Evolutionary conservation across 2,113 vertebrate genomes (phyloP).

Genomic region (Equus przewalskii): DNA sequence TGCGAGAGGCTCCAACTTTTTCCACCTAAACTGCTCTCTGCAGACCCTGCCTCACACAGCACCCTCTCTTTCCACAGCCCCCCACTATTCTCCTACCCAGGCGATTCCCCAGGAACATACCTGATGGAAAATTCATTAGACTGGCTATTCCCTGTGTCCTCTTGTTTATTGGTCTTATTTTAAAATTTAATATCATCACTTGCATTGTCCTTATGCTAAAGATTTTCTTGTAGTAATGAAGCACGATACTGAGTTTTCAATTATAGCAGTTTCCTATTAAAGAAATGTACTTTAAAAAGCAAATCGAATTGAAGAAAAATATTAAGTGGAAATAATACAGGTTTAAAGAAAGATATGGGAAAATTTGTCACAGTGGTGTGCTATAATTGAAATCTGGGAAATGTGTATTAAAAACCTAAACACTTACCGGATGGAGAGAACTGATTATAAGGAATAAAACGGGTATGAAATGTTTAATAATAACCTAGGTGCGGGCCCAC

Average conservation of each 20-base stretch:
- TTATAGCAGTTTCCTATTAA: background rate
- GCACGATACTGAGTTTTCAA: background rate
- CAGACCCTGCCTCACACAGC: background rate
- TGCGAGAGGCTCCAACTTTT: background rate
- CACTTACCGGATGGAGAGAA: background rate
- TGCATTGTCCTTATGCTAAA: background rate
- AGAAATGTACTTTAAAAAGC: background rate
- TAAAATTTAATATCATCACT: background rate
- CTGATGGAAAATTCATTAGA: background rate
- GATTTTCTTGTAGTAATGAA: background rate
- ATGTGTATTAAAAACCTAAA: background rate
- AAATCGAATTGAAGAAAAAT: background rate
- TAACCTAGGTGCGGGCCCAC: accelerated
- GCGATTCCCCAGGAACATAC: background rate
- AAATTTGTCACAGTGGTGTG: background rate
- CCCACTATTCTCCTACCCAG: no score
- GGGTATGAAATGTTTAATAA: background rate
- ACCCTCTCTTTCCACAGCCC: background rate
- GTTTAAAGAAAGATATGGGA: background rate
- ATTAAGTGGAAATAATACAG: background rate
- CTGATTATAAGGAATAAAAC: background rate
- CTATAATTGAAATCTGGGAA: background rate
- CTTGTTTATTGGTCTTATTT: background rate
- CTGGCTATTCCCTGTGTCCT: background rate
- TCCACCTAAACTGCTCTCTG: background rate